phyloP scores from a whole-genome alignment of 2,797 vertebrate species.

The Cyclopterus lumpus region DNA sequence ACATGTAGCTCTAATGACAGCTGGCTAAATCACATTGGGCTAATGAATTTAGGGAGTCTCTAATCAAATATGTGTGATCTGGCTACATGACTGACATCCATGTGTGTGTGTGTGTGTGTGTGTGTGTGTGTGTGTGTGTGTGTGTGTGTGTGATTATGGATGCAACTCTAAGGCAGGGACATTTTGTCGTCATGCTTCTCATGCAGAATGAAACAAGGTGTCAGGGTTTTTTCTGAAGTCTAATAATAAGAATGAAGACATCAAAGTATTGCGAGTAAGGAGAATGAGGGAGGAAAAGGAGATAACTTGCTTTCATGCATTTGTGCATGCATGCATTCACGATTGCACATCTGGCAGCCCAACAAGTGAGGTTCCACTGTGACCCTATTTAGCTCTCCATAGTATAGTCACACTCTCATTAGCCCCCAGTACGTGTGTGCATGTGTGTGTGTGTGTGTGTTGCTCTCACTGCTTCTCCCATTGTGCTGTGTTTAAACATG shows the following conservation, averaged over 20 bases:
- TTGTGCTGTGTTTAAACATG: constrained; percentile 80
- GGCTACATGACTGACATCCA: constrained; percentile 70
- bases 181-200: constrained; percentile 34
- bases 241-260: constrained; percentile 60
- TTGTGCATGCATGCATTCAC: constrained; percentile 55
- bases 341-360: constrained; percentile 70
- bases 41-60: constrained; percentile 82
- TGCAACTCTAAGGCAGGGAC: constrained; percentile 25
- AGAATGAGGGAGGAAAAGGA: constrained; percentile 2
- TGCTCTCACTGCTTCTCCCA: constrained; percentile 58
- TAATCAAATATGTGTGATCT: constrained; percentile 84
- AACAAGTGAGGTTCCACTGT: constrained; percentile 59
- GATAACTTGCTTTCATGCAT: constrained; percentile 37
- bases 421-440: constrained; percentile 38
- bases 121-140: constrained; percentile 33
- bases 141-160: constrained; percentile 30
- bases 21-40: constrained; percentile 78
- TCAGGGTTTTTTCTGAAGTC: constrained; percentile 42
- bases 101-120: constrained; percentile 34
- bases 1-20: constrained; percentile 77
- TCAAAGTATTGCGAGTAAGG: constrained; percentile 34
- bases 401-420: constrained; percentile 66
- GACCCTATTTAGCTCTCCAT: constrained; percentile 69
- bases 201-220: constrained; percentile 45
- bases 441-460: constrained; percentile 14